A percentile compares a stretch with the other conserved stretches of the same genome.
Evolutionary conservation across 2,797 vertebrate genomes (phyloP).

Genomic region (Pteropus rufus): DNA sequence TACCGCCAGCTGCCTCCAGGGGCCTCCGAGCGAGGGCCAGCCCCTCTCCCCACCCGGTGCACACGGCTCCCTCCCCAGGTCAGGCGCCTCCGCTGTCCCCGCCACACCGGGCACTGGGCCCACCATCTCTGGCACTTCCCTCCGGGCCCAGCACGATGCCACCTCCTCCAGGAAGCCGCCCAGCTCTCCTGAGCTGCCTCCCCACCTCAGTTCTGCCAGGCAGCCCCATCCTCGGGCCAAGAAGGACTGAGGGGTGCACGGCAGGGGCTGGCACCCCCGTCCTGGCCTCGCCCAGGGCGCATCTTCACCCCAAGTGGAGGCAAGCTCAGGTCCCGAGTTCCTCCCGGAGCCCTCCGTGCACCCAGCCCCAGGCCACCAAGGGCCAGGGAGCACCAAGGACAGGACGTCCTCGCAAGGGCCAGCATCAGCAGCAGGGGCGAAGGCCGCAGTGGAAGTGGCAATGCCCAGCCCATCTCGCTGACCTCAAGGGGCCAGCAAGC

Average conservation of each 20-base stretch:
- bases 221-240: not conserved
- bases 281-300: no score
- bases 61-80: not conserved
- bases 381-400: not conserved
- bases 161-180: not conserved
- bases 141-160: not conserved
- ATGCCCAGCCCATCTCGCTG: rapidly evolving
- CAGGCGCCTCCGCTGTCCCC: not conserved
- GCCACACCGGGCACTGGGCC: not conserved
- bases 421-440: not conserved
- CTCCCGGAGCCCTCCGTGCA: not conserved
- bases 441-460: no score
- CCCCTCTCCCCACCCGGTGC: not conserved
- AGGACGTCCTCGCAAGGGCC: not conserved
- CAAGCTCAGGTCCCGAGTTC: not conserved
- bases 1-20: not conserved
- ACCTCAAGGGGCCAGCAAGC: not conserved
- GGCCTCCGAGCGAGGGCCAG: rapidly evolving
- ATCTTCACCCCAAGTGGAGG: rapidly evolving
- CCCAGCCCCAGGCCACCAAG: not conserved
- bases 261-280: not conserved
- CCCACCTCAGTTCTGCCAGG: not conserved
- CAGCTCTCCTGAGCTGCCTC: not conserved
- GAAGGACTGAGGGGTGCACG: rapidly evolving
- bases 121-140: not conserved